Base-by-base conservation (phyloP, 2,797 vertebrate species). In the Paedocypris micromegethes region DNA sequence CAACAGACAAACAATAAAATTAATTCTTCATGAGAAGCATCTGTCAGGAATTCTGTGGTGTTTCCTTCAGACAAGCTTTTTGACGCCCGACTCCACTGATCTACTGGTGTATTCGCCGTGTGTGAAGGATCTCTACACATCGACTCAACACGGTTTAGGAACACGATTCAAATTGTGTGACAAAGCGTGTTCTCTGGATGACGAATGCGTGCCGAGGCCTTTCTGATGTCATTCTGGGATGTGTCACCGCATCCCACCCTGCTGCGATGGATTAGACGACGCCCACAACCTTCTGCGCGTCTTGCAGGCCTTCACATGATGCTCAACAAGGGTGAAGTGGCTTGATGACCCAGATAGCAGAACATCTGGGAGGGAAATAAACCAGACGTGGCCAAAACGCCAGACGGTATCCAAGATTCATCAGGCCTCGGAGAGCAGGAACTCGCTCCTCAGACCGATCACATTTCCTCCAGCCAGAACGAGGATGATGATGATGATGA, bases 291-390 rank as follows among this genome's bases (percentile, higher is more conserved):
- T 65, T 68, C 23, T 67, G 59, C 55, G 48, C 63, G 39, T 9
- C 54, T 61, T 55, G 58, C 3, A 9, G 39, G 44, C 56, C 57
- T 23, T 23, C 23, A 23, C 23, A 23, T 66, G 38, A 0, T 62
- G 9, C 60, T 40, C 42, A 3, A 62, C 48, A 49, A 53, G 48
- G 64, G 61, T 55, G 72, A 69, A 60, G 56, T 64, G 68, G 46
- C 7, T 41, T 41, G 9, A 53, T 76, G 65, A 68, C 64, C 58
- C 43, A 64, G 58, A 67, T 53, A 74, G 43, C 50, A 62, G 48
- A 66, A 65, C 65, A 60, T 57, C 71, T 74, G 59, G 72, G 44
- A 48, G 57, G 66, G 69, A 76, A 54, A 52, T 45, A 68, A 55
- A 37, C 58, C 57, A 58, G 52, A 53, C 54, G 42, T 46, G 46